Percentiles rank a stretch among this genome's conserved stretches.
Evolutionary conservation across 2,888 invertebrate genomes (phyloP).

Genomic region (Scaptomyza reducta): DNA sequence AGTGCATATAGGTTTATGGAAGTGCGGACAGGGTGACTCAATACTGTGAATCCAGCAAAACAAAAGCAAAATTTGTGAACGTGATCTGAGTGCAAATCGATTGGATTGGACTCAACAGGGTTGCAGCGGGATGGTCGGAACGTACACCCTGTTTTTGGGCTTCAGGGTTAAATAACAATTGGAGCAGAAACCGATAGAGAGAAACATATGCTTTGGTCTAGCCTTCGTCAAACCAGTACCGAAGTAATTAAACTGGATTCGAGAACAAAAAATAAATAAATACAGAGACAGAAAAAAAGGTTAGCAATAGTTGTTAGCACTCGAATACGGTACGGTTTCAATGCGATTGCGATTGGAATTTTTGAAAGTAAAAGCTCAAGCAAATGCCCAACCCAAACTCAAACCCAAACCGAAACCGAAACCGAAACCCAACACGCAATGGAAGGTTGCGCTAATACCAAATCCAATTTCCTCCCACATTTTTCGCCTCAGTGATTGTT

Average conservation of each 20-base stretch:
- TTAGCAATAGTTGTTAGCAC: slow-evolving; percentile 12
- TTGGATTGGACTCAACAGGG: slow-evolving; percentile 1
- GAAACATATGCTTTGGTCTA: slow-evolving; percentile 41
- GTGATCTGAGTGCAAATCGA: slow-evolving; percentile 66
- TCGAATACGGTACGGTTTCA: slow-evolving; percentile 12
- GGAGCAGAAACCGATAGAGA: slow-evolving; percentile 36
- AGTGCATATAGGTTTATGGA: slow-evolving; percentile 5
- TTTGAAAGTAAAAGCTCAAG: slow-evolving; percentile 76
- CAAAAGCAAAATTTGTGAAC: slow-evolving; percentile 65
- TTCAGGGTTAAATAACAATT: slow-evolving; percentile 59
- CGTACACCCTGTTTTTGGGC: not conserved
- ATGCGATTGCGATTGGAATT: slow-evolving; percentile 48
- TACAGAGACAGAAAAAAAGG: not conserved
- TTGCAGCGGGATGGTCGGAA: not conserved
- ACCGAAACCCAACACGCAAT: slow-evolving; percentile 29
- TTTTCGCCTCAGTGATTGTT: too few relatives aligned
- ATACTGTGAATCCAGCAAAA: slow-evolving; percentile 8
- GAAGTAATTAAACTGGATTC: slow-evolving; percentile 51
- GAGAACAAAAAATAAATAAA: slow-evolving; percentile 42
- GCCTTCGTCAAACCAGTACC: slow-evolving; percentile 58
- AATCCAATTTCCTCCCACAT: not conserved
- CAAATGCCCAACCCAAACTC: slow-evolving; percentile 10
- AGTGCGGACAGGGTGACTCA: slow-evolving; percentile 40
- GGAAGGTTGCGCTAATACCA: slow-evolving; percentile 58
- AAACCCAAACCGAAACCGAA: not conserved